Base-by-base conservation (phyloP, 2,797 vertebrate genomes). In the Chaenodraco wilsoni region DNA sequence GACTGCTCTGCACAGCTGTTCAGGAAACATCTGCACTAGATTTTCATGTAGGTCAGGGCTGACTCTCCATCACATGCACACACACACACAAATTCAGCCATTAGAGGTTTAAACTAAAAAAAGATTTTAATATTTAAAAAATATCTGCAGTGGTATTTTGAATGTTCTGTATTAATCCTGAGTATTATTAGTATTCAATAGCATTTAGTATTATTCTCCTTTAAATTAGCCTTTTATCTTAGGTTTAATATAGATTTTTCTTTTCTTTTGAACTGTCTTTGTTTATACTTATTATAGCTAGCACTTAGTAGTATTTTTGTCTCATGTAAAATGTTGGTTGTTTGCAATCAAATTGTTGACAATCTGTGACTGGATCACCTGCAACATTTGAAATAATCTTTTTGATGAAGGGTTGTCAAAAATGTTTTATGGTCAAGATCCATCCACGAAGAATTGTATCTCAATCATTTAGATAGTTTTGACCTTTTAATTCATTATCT, bases 21-120 rank as follows among this genome's bases (percentile, higher is more conserved):
- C 78, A 74, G 79, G 70, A 84, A 85, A 90, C 78, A 88, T 87
- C 83, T 87, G 87, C 9, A 59, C 55, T 72, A 73, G 33, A 81
- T 82, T 71, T 78, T 44, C 60, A 86, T 87, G 72, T 87, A 77
- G 83, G 82, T 88, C 84, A 81, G 62, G 72, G 69, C 65, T 81
- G 31, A 31, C 55, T 46, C 70, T 50, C 41, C 43, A 48, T 33
- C 7, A 33, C 33, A 33, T 45, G 21, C 1, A 60, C 13, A 23
- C 19, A 33, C 59, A 57, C 58, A 74, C 46, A 50, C 16, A 21
- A 8, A 48, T 10, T 16, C 8, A 33, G 14, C 52, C 8, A 23
- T 44, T 51, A 33, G 17, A 75, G 9, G 74, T 67, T 75, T 1
- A 66, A 74, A 43, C 2, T 0, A 13, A 56, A 74, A 14, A 49